Evolutionary conservation across 2,888 invertebrate genomes (phyloP).

Genomic region (Linnaemya tessellans): DNA sequence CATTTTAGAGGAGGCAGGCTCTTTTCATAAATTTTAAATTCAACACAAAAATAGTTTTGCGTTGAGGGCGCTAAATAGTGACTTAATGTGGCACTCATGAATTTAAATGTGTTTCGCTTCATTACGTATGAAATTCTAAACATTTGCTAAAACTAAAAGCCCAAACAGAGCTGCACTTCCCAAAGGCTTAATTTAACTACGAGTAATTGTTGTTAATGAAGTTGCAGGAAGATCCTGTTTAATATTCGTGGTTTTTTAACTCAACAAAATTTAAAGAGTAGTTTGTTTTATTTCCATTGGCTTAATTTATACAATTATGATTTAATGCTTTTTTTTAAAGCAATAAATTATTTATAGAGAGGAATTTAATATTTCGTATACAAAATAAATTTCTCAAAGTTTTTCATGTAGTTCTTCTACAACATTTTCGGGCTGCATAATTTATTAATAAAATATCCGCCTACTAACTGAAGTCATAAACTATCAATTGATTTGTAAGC

Average conservation of each 20-base stretch:
- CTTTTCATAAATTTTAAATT: slow-evolving; percentile 29
- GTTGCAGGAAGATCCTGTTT: background rate
- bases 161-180: slow-evolving; percentile 28
- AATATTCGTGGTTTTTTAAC: background rate
- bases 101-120: slow-evolving; percentile 42
- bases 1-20: background rate
- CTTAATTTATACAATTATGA: background rate
- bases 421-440: background rate
- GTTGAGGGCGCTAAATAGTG: background rate
- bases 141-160: background rate
- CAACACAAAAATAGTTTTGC: background rate
- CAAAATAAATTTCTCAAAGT: background rate
- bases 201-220: slow-evolving; percentile 62
- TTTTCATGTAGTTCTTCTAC: background rate
- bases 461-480: slow-evolving; percentile 42
- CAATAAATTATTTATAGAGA: slow-evolving; percentile 12
- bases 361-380: background rate
- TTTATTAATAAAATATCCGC: slow-evolving; percentile 38
- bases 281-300: background rate
- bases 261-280: background rate
- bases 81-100: slow-evolving; percentile 22
- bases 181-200: slow-evolving; percentile 63
- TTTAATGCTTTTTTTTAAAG: background rate
- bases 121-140: slow-evolving; percentile 10
- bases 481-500: slow-evolving; percentile 39